Percentiles rank a stretch among this genome's conserved stretches.
These are phyloP conservation scores for Pectinophora gossypiella DNA, from an alignment of 1,140 invertebrate species.

Conservation along the genomic window DNA sequence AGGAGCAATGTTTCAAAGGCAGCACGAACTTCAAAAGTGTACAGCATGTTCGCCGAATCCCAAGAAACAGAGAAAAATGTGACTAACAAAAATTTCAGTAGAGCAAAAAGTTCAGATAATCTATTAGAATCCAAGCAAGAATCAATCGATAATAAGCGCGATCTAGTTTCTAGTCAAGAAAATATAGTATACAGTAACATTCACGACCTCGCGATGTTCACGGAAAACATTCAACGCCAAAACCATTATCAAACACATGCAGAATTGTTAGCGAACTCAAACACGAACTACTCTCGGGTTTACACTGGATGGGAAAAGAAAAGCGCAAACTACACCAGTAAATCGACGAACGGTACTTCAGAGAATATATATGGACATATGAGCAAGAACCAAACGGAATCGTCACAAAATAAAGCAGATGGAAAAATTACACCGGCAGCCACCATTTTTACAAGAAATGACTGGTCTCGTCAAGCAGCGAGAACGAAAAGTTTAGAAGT, in stretches of 20 bases:
- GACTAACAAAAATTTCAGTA: conserved; percentile 59
- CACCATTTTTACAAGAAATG: conserved; percentile 75
- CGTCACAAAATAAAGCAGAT: conserved; percentile 52
- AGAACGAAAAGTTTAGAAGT: conserved; percentile 74
- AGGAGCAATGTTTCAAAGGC: conserved; percentile 64
- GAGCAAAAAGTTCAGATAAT: conserved; percentile 71
- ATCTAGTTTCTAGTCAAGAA: conserved; percentile 67
- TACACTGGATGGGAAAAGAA: conserved; percentile 70
- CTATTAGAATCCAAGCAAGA: conserved; percentile 66
- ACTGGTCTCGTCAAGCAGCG: conserved; percentile 75
- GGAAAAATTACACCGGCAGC: conserved; percentile 63
- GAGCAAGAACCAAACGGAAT: conserved; percentile 43
- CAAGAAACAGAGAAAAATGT: conserved; percentile 52
- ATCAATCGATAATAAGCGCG: conserved; percentile 49
- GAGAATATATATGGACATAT: conserved; percentile 59
- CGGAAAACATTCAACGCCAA: conserved; percentile 62
- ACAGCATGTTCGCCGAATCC: conserved; percentile 66
- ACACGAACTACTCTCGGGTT: conserved; percentile 59
- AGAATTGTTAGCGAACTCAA: conserved; percentile 41
- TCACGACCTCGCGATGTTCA: conserved; percentile 65
- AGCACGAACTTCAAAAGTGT: conserved; percentile 69
- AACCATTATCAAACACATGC: conserved; percentile 51
- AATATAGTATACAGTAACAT: conserved; percentile 69
- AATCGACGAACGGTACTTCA: conserved; percentile 15
- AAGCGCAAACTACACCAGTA: conserved; percentile 49